A percentile compares a stretch with the other conserved stretches of the same genome.
Evolutionary conservation across 2,888 invertebrate species (phyloP).

Genomic region (Sycophila texana): DNA sequence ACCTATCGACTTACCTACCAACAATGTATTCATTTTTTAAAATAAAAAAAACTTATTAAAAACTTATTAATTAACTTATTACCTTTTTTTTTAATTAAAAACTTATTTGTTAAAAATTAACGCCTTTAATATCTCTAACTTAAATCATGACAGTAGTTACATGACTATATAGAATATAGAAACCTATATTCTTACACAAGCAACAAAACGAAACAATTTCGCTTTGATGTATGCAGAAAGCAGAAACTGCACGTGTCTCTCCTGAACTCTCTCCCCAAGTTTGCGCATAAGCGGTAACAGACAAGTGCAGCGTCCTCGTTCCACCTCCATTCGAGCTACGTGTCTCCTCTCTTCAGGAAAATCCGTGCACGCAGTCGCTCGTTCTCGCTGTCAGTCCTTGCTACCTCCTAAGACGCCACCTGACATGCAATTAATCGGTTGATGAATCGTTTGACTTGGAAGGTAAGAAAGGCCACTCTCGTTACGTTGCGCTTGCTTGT

Average conservation of each 20-base stretch:
- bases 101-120: too few relatives aligned
- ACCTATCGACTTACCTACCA: too few relatives aligned
- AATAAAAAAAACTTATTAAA: too few relatives aligned
- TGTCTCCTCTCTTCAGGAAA: conserved; percentile 23
- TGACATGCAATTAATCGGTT: conserved; percentile 55
- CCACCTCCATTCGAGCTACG: background rate
- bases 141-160: too few relatives aligned
- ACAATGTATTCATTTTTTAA: too few relatives aligned
- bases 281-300: background rate
- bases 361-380: conserved; percentile 21
- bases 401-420: conserved; percentile 49
- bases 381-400: conserved; percentile 20
- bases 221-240: conserved; percentile 33
- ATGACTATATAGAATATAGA: too few relatives aligned
- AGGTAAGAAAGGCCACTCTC: background rate
- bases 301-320: background rate
- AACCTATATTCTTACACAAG: too few relatives aligned
- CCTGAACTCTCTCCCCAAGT: too few relatives aligned
- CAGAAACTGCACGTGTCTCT: background rate
- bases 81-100: too few relatives aligned
- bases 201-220: too few relatives aligned
- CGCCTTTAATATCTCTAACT: too few relatives aligned
- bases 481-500: background rate
- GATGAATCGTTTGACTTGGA: conserved; percentile 54
- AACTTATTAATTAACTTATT: too few relatives aligned